Base-by-base conservation (phyloP, 2,797 vertebrate genomes). In the Sebastes hubbsi region DNA sequence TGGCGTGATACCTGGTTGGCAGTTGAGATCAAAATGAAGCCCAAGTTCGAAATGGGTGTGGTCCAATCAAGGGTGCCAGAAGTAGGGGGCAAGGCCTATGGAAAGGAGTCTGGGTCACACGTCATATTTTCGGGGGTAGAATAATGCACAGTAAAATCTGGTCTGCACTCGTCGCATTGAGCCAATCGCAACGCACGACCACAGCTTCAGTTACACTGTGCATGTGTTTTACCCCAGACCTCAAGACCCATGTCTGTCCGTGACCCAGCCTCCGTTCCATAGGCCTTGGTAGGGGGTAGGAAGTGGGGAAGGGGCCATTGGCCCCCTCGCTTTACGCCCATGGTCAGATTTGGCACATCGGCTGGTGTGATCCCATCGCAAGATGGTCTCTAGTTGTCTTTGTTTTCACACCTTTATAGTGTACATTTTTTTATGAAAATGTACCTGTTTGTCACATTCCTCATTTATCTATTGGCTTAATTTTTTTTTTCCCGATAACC, bases 401-500 rank as follows among this genome's bases (percentile, higher is more conserved):
- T 9, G 13, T 14, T 63, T 63, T 12, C 30, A 32, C 61, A 63
- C 32, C 4, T 8, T 38, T 24, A 32, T 34, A 16, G 20, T 62
- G 14, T 7, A 24, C 24, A 3, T 38, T 18, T 58, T 42, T 49
- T 66, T 9, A 29, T 54, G 3, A 7, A 49, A 65, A 20, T 42
- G 4, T 13, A 20, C 55, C 38, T 63, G 46, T 83, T 58, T 67
- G 8, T 38, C 56, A 66, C 30, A 56, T 63, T 80, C 61, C n/a
- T 54, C 16, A 65, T 36, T 2, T 61, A 59, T 87, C 62, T 79
- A 78, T 64, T 42, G 55, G 38, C 30, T 77, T 78, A 16, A 68
- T 65, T 81, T 88, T 67, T 88, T 67, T 65, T 71, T 65, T 0
- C 0, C 0, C 4, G 38, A 72, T 86, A 60, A 82, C 81, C 85